Base-by-base conservation (phyloP, 2,888 invertebrate genomes). In the Hybos culiciformis region DNA sequence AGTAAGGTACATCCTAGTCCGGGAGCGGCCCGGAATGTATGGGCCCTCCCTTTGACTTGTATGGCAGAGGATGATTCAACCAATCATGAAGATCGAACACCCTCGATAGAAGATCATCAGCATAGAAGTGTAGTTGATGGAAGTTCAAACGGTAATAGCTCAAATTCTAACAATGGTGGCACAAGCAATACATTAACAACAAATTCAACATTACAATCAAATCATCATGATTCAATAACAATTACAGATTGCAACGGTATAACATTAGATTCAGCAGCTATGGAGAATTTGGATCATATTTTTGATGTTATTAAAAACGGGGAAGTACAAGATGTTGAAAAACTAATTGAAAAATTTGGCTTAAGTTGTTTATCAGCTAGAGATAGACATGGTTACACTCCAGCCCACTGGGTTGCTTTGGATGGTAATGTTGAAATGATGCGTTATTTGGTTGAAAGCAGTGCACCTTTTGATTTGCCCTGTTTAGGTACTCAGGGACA, bases 311-410 rank as follows among this genome's bases (percentile, higher is more conserved):
- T 91, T 32, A 78, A 88, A 59, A 79, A 83, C 17, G 86, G 90
- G 3, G 84, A 88, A 62, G 78, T 88, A 7, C 74, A 80, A 20
- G 86, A 85, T 50, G 81, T 91, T 32, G 90, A 91, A 61, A 77
- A 80, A 42, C 66, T 87, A 37, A 83, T 90, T 1, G 88, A 91
- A 56, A 83, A 83, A 60, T 73, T 80, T 34, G 88, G 90, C 0
- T 71, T 77, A 15, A 81, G 82, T 60, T 79, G 80, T 44, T 66
- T 92, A 44, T 77, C 80, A 43, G 80, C 82, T 1, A 74, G 90
- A 17, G 92, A 92, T 64, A 84, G 87, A 59, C 90, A 90, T 70
- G 92, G 92, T 15, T 90, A 92, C 64, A 91, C 91, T 1, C 87
- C 90, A 0, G 88, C 88, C 18, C 92, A 92, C 62, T 92, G 91